Base-by-base conservation (phyloP, 2,888 invertebrate species). In the Megamerina dolium region DNA sequence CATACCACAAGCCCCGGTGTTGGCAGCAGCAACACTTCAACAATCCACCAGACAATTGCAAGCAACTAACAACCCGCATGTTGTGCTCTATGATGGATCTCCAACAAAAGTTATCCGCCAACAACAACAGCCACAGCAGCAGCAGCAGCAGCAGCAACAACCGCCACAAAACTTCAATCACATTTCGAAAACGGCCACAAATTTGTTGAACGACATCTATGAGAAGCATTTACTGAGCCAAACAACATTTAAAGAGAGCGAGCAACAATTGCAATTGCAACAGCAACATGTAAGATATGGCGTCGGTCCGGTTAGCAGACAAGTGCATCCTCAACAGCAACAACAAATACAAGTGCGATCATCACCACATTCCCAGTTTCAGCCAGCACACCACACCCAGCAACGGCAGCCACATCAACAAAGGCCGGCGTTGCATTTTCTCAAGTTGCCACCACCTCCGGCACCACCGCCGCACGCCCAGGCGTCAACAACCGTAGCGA, bases 201-300 rank as follows among this genome's bases (percentile, higher is more conserved):
- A 62, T 60, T 55, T 60, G 50, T 55, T 64, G 56, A 58, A 61
- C 39, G 64, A 63, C 51, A 65, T 65, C 47, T 65, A 65, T 53
- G 63, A 64, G 48, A 62, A 63, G 50, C 63, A 65, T 59, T 59
- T 65, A 59, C 58, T 65, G 58, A 65, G 47, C 45, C 63, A 65
- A 37, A 65, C 64, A 23, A 64, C 60, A 35, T 65, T 64, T 42
- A 59, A 58, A 26, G 52, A 37, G 8, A 46, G 23, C 4, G 44
- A 45, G 14, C 45, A 43, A 18, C 43, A 45, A 13, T 45, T 43
- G 14, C 41, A 45, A 12, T 30, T 35, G 10, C 41, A 35, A 10
- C 35, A 43, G 14, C 37, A 39, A 21, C 45, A 40, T 13, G 38
- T 27, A 8, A 36, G 14, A 13, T 42, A 44, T n/a, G n/a, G n/a